Percentiles rank a stretch among this genome's conserved stretches.
These are phyloP conservation scores for Campoplex nolae DNA, from an alignment of 2,888 invertebrate species.

Conservation along the genomic window DNA sequence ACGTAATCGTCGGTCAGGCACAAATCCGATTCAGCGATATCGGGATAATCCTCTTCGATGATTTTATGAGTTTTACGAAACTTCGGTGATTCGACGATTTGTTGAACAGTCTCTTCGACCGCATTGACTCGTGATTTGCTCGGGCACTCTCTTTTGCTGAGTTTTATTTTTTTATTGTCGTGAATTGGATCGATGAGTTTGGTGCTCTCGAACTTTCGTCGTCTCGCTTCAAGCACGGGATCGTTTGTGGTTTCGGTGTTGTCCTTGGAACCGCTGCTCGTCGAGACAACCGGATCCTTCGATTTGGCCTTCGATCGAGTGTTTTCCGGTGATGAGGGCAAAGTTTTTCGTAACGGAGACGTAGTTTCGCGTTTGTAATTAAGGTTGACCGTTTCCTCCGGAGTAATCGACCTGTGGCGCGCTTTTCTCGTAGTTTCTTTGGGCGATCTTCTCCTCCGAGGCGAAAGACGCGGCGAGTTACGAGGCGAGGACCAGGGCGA, in stretches of 20 bases:
- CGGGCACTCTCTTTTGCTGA: conserved; percentile 74
- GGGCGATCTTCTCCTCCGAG: conserved; percentile 76
- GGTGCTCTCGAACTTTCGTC: conserved; percentile 85
- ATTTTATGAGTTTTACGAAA: conserved; percentile 34
- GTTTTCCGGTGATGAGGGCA: conserved; percentile 65
- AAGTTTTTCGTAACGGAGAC: conserved; percentile 67
- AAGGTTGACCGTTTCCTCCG: conserved; percentile 67
- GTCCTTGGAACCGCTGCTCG: conserved; percentile 65
- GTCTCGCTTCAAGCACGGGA: conserved; percentile 86
- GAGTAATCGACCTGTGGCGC: conserved; percentile 72
- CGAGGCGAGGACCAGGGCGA: conserved; percentile 76
- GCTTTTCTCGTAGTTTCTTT: conserved; percentile 76
- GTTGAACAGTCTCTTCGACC: conserved; percentile 1
- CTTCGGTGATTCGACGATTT: conserved; percentile 41
- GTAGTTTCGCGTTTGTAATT: conserved; percentile 68
- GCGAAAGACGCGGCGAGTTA: conserved; percentile 77
- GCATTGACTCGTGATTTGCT: conserved; percentile 60
- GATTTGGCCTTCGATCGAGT: conserved; percentile 64
- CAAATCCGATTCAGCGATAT: conserved; percentile 60
- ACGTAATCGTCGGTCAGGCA: conserved; percentile 70
- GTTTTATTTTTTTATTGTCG: conserved; percentile 85
- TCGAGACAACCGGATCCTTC: conserved; percentile 54
- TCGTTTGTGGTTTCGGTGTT: conserved; percentile 77
- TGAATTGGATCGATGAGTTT: conserved; percentile 84
- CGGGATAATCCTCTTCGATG: conserved; percentile 59